These are phyloP conservation scores for Pocillopora grandis DNA, from an alignment of 92 coral and sea anemone species.

Conservation along the genomic window DNA sequence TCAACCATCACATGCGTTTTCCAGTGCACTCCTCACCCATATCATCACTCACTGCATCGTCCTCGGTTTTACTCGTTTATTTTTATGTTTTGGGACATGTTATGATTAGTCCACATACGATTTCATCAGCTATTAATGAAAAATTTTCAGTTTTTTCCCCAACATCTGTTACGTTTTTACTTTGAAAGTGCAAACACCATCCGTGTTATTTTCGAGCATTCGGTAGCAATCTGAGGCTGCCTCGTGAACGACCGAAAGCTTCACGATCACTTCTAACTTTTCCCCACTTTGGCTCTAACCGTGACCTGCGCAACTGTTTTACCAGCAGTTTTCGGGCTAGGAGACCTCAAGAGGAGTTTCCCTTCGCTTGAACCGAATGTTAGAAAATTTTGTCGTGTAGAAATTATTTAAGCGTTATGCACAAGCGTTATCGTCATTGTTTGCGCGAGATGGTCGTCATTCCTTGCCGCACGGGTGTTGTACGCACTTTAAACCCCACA, in stretches of 20 bases:
- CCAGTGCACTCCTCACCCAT: neutral
- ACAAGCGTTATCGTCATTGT: neutral
- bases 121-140: constrained; percentile 37
- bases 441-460: neutral
- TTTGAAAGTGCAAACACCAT: constrained; percentile 20
- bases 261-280: neutral
- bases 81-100: constrained; percentile 7
- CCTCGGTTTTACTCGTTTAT: neutral
- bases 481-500: neutral
- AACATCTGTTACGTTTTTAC: neutral
- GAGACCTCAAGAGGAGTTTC: too few relatives aligned
- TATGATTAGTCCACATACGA: constrained; percentile 33
- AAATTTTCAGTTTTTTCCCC: constrained; percentile 17
- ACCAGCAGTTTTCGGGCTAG: too few relatives aligned
- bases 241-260: neutral
- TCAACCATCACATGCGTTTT: neutral
- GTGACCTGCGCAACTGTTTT: too few relatives aligned
- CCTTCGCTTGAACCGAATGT: neutral
- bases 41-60: neutral
- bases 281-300: neutral
- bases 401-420: neutral
- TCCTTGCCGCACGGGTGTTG: constrained; percentile 20
- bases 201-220: neutral
- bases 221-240: neutral
- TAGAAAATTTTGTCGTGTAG: neutral